phyloP scores from a whole-genome alignment of 2,113 vertebrate genomes.

The Pelvicachromis taeniatus region DNA sequence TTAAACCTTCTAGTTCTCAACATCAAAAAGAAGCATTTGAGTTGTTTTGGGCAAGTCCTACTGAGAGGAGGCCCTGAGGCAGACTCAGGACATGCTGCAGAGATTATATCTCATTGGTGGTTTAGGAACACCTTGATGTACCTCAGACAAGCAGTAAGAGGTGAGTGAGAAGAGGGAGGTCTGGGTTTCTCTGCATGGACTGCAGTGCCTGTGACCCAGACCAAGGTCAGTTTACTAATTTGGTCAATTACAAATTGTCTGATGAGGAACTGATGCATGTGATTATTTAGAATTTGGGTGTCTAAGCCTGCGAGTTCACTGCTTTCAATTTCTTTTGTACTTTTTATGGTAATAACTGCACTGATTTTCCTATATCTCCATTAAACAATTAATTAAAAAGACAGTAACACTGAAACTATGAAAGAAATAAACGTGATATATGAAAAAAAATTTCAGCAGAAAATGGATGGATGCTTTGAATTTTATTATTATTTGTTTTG shows the following conservation, averaged over 20 bases:
- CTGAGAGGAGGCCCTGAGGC: neutral
- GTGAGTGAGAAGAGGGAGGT: neutral
- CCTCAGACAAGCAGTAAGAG: neutral
- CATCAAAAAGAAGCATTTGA: neutral
- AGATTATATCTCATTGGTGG: neutral
- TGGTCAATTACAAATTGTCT: too few species aligned
- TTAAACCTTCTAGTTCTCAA: neutral
- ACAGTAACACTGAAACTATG: too few species aligned
- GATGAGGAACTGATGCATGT: too few species aligned
- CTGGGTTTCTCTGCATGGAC: neutral
- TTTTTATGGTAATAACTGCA: too few species aligned
- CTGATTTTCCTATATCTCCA: too few species aligned
- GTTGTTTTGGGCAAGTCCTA: neutral
- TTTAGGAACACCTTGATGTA: neutral
- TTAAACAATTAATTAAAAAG: too few species aligned
- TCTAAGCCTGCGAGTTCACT: too few species aligned
- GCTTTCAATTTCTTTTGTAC: too few species aligned
- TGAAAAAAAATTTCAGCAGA: neutral
- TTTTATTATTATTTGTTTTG: neutral
- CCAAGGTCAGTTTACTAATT: neutral
- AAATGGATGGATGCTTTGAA: neutral
- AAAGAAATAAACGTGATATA: too few species aligned
- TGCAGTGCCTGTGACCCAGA: neutral
- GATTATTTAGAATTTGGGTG: too few species aligned
- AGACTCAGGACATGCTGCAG: neutral